Conservation (phyloP, 2,113 vertebrate species). For the Hassar affinis region DNA sequence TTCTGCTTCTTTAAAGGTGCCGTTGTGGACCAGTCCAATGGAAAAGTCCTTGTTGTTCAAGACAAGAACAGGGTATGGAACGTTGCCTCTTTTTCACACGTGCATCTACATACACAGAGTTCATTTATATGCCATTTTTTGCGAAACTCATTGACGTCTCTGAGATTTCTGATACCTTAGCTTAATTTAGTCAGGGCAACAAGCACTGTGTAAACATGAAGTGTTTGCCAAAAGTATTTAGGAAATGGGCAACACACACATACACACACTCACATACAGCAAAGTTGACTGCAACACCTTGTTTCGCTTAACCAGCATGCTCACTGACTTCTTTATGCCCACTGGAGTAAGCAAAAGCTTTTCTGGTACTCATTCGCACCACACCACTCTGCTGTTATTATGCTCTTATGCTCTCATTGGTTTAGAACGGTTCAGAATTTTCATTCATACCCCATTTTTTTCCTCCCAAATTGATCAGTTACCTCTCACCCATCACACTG, state of each 20-base stretch:
- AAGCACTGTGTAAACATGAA: conserved; percentile 11
- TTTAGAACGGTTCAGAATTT: neutral
- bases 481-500: neutral
- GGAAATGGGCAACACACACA: neutral
- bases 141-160: neutral
- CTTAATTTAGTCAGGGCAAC: conserved; percentile 14
- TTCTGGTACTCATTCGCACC: neutral
- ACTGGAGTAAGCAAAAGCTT: neutral
- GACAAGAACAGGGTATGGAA: conserved; percentile 85
- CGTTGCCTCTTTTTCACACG: neutral
- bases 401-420: neutral
- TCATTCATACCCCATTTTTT: neutral
- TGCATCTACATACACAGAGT: neutral
- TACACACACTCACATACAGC: neutral
- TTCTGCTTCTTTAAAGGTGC: conserved; percentile 74
- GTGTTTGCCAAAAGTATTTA: neutral
- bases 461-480: neutral
- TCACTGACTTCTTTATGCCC: conserved; percentile 4
- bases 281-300: conserved; percentile 20
- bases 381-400: neutral
- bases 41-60: conserved; percentile 90
- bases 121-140: neutral
- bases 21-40: conserved; percentile 82
- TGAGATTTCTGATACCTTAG: neutral
- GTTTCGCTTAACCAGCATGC: neutral